These are phyloP conservation scores for Temnothorax rugatulus DNA, from an alignment of 2,888 invertebrate genomes.

Conservation along the genomic window DNA sequence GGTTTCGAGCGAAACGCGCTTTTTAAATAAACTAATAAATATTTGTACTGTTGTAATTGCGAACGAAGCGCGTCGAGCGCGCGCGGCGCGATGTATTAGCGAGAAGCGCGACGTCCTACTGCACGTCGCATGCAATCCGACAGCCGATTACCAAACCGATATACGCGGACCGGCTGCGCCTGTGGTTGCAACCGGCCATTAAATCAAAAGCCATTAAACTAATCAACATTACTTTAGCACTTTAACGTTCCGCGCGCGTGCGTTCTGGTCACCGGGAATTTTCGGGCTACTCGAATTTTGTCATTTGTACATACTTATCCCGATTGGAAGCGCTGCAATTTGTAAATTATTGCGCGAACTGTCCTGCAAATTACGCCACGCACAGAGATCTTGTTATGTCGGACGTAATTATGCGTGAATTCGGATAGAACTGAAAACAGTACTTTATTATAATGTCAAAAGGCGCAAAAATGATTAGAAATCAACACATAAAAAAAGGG, in stretches of 20 bases:
- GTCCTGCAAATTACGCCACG: neutral
- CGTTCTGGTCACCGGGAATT: conserved; percentile 29
- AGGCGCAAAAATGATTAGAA: too few species aligned
- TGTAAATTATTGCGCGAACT: neutral
- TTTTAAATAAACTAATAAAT: conserved; percentile 74
- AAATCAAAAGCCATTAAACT: conserved; percentile 74
- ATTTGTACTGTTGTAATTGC: conserved; percentile 68
- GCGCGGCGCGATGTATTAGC: conserved; percentile 56
- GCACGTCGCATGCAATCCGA: conserved; percentile 72
- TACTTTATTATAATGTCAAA: too few species aligned
- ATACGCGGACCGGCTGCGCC: conserved; percentile 20
- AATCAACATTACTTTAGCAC: conserved; percentile 68
- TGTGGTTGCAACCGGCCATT: conserved; percentile 65
- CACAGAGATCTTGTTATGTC: neutral
- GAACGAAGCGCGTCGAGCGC: conserved; percentile 54
- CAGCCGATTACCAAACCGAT: conserved; percentile 58
- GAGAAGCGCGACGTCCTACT: conserved; percentile 55
- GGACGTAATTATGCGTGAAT: neutral
- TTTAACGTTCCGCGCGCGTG: conserved; percentile 12
- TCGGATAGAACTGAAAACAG: neutral
- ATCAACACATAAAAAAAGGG: too few species aligned
- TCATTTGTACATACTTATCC: neutral
- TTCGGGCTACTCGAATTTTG: conserved; percentile 27
- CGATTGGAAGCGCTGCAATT: neutral
- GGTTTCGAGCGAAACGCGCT: conserved; percentile 62